A percentile compares a stretch with the other conserved stretches of the same genome.
phyloP scores from a whole-genome alignment of 2,113 vertebrate species.

The Pheucticus melanocephalus region DNA sequence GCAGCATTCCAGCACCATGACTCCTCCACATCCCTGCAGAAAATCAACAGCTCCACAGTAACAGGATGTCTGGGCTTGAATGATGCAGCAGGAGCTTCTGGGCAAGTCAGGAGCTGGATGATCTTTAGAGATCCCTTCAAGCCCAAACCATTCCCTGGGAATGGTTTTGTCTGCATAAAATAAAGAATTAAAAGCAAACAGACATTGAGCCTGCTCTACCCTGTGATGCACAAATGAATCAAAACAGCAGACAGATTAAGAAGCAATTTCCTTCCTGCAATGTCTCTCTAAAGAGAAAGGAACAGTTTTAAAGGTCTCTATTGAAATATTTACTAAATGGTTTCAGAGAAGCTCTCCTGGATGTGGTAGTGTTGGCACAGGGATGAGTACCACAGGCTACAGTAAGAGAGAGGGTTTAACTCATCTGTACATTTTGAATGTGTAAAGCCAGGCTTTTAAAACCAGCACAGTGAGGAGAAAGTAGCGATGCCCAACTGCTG shows the following conservation, averaged over 20 bases:
- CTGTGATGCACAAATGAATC: rapidly evolving
- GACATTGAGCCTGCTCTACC: neutral
- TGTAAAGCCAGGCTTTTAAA: neutral
- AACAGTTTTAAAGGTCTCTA: neutral
- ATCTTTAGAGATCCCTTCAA: neutral
- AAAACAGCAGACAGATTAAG: neutral
- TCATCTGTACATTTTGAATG: neutral
- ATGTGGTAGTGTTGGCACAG: neutral
- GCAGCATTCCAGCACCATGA: neutral
- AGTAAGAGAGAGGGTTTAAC: neutral
- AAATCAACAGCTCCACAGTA: neutral
- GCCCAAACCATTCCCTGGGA: neutral
- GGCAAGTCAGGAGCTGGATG: neutral
- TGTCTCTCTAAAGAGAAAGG: neutral
- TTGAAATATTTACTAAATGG: neutral
- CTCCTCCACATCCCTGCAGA: neutral
- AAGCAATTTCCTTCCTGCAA: neutral
- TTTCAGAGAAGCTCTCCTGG: neutral
- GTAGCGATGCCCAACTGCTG: neutral
- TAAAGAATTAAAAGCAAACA: neutral
- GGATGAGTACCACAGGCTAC: rapidly evolving
- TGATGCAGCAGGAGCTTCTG: neutral
- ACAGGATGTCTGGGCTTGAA: neutral
- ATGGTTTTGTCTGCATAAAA: neutral
- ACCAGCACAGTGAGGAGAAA: neutral